Evolutionary conservation across 1,140 invertebrate species (phyloP).

Genomic region (Eciton burchellii): DNA sequence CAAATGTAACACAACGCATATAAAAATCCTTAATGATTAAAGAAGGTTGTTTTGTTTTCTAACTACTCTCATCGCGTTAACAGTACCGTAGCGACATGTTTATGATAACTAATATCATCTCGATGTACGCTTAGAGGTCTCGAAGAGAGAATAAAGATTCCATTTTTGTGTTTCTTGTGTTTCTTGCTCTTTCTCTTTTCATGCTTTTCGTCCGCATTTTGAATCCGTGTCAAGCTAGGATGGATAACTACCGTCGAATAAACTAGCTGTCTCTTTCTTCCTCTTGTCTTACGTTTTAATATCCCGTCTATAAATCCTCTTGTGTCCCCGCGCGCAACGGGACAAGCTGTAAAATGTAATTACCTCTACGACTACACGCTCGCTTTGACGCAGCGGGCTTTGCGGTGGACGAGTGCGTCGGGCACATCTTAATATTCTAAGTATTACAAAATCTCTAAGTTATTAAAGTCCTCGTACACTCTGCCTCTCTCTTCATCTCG

Average conservation of each 20-base stretch:
- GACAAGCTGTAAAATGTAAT: conserved; percentile 56
- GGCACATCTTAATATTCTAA: conserved; percentile 44
- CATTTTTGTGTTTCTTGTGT: conserved; percentile 4
- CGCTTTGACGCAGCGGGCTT: conserved; percentile 41
- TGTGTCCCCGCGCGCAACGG: conserved; percentile 36
- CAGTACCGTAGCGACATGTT: too few relatives aligned
- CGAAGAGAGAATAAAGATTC: neutral
- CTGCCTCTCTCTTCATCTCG: neutral
- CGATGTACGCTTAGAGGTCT: too few relatives aligned
- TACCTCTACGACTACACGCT: conserved; percentile 56
- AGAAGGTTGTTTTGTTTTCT: too few relatives aligned
- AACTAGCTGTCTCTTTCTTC: conserved; percentile 22
- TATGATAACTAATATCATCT: too few relatives aligned
- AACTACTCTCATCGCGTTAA: too few relatives aligned
- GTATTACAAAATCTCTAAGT: conserved; percentile 45
- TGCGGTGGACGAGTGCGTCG: conserved; percentile 37
- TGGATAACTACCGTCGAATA: conserved; percentile 28
- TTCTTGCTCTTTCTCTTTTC: conserved; percentile 24
- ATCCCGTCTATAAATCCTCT: conserved; percentile 38
- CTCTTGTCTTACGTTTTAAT: conserved; percentile 43
- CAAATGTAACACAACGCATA: neutral
- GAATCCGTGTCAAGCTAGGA: conserved; percentile 22
- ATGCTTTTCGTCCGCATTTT: conserved; percentile 16
- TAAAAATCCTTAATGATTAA: neutral
- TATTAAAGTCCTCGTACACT: conserved; percentile 9